Percentiles rank a stretch among this genome's conserved stretches.
Conservation (phyloP, 2,888 invertebrate species). For the Yponomeuta cagnagella region DNA sequence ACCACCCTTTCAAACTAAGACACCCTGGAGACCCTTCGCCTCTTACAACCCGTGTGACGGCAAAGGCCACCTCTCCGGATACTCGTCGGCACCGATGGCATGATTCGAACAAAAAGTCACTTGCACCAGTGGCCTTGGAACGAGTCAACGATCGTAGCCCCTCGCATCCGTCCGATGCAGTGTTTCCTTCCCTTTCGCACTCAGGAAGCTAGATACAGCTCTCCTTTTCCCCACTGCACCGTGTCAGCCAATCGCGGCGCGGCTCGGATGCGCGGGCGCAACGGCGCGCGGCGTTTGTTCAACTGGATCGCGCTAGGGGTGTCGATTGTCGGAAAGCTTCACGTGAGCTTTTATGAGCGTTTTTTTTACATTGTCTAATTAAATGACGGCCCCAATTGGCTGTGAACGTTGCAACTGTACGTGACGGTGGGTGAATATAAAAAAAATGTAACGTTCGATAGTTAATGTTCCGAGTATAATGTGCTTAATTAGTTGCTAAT, state of each 20-base stretch:
- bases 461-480: constrained; percentile 6
- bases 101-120: constrained; percentile 53
- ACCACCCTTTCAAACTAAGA: neutral
- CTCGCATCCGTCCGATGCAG: constrained; percentile 68
- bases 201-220: constrained; percentile 29
- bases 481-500: constrained; percentile 9
- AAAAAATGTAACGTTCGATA: neutral
- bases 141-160: constrained; percentile 71
- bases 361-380: constrained; percentile 51
- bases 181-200: constrained; percentile 40
- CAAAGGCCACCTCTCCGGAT: neutral
- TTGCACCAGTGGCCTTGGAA: constrained; percentile 62
- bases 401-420: constrained; percentile 8
- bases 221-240: constrained; percentile 26
- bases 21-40: neutral
- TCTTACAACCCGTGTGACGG: neutral
- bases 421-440: neutral
- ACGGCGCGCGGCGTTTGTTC: constrained; percentile 67
- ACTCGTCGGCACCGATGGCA: constrained; percentile 39
- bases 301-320: constrained; percentile 65
- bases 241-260: constrained; percentile 48
- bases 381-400: constrained; percentile 41
- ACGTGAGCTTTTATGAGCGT: constrained; percentile 45
- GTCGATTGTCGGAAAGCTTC: constrained; percentile 62
- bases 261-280: constrained; percentile 50